A percentile compares a stretch with the other conserved stretches of the same genome.
Conservation (phyloP, 1,140 invertebrate species). For the Brachionus sp. region DNA sequence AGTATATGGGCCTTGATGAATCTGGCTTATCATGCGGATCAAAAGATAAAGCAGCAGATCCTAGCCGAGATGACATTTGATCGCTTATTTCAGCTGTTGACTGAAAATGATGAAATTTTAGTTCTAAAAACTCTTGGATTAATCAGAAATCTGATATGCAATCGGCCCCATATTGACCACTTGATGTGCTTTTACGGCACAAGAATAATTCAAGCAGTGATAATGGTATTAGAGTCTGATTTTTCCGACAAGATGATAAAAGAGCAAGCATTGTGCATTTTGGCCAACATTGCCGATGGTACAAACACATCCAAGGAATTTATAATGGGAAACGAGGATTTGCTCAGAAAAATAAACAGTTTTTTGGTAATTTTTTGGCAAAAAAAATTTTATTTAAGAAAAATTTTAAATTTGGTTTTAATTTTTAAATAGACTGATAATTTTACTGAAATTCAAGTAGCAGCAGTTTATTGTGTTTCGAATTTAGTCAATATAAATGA, state of each 20-base stretch:
- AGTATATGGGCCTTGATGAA: slow-evolving; percentile 44
- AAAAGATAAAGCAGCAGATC: slow-evolving; percentile 21
- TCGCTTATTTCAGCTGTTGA: slow-evolving; percentile 22
- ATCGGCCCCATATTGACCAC: slow-evolving; percentile 30
- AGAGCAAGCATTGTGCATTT: slow-evolving; percentile 41
- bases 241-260: not conserved
- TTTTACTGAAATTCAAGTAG: slow-evolving; percentile 33
- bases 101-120: slow-evolving; percentile 25
- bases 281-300: slow-evolving; percentile 42
- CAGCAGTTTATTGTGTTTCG: slow-evolving; percentile 24
- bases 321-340: slow-evolving; percentile 42
- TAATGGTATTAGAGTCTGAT: slow-evolving; percentile 28
- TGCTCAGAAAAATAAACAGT: slow-evolving; percentile 37
- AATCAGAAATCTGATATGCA: slow-evolving; percentile 42
- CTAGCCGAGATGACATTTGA: slow-evolving; percentile 23
- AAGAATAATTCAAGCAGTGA: slow-evolving; percentile 40
- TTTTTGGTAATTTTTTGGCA: slow-evolving; percentile 39
- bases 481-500: slow-evolving; percentile 26
- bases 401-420: too few relatives aligned
- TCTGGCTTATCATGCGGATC: slow-evolving; percentile 38
- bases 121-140: slow-evolving; percentile 34
- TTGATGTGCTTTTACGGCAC: slow-evolving; percentile 30
- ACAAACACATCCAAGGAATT: slow-evolving; percentile 2
- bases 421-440: slow-evolving; percentile 38
- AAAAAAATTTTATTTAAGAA: too few relatives aligned